phyloP scores from a whole-genome alignment of 2,797 vertebrate genomes.

The Enteromius trimaculatus region DNA sequence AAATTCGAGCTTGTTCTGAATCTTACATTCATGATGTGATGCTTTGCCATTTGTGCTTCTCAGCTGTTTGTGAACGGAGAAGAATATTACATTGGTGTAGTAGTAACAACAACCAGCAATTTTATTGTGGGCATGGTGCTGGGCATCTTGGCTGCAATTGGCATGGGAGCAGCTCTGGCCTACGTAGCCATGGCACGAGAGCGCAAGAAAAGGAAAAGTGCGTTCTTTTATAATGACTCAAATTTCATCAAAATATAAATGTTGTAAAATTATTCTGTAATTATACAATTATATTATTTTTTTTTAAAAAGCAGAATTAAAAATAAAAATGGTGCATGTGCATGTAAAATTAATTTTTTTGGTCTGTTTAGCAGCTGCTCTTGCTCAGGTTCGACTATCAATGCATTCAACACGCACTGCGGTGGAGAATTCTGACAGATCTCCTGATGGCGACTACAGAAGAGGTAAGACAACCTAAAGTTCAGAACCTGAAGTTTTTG shows the following conservation, averaged over 20 bases:
- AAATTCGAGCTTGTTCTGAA: not conserved
- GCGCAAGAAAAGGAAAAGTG: slow-evolving; percentile 76
- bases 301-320: not conserved
- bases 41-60: not conserved
- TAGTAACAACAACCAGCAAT: slow-evolving; percentile 66
- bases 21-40: not conserved
- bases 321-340: not conserved
- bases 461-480: slow-evolving; percentile 64
- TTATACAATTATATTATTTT: not conserved
- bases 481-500: not conserved
- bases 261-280: not conserved
- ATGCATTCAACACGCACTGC: slow-evolving; percentile 60
- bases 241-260: not conserved
- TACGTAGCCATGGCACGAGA: slow-evolving; percentile 73
- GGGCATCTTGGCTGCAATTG: slow-evolving; percentile 77
- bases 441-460: slow-evolving; percentile 77
- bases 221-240: not conserved
- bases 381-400: slow-evolving; percentile 71
- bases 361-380: slow-evolving; percentile 65
- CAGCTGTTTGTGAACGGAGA: slow-evolving; percentile 85
- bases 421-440: slow-evolving; percentile 52
- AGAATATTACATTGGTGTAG: slow-evolving; percentile 76
- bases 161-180: slow-evolving; percentile 69
- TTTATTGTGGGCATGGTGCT: slow-evolving; percentile 74
- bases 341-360: not conserved